Percentiles rank a stretch among this genome's conserved stretches.
Evolutionary conservation across 2,888 invertebrate genomes (phyloP).

Genomic region (Caenorhabditis angaria): DNA sequence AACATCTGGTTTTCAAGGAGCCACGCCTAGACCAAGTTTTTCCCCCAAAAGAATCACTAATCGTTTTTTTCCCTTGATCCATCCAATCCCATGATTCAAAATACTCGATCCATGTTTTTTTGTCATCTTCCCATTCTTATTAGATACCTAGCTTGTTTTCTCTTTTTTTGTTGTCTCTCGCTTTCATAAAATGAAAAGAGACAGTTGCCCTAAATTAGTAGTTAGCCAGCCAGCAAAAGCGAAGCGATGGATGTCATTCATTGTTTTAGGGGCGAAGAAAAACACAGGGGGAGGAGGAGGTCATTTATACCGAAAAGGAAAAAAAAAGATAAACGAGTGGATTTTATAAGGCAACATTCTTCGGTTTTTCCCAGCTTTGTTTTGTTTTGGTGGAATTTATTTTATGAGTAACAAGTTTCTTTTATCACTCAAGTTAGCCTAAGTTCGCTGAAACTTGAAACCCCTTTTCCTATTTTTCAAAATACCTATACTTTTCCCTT

Average conservation of each 20-base stretch:
- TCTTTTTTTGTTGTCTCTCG: background rate
- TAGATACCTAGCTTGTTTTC: slow-evolving; percentile 1
- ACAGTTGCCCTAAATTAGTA: slow-evolving; percentile 4
- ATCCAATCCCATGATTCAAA: no score
- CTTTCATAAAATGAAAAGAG: background rate
- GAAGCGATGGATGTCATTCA: background rate
- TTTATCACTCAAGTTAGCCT: no score
- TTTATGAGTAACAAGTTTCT: background rate
- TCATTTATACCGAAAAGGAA: background rate
- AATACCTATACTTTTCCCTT: slow-evolving; percentile 3
- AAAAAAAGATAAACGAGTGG: background rate
- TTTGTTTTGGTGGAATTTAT: background rate
- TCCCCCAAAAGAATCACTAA: no score
- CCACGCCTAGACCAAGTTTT: no score
- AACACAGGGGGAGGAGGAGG: no score
- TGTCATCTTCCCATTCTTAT: background rate
- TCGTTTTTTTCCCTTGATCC: no score
- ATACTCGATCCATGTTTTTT: no score
- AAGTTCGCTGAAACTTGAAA: no score
- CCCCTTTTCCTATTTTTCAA: background rate
- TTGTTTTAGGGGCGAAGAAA: no score
- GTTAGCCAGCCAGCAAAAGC: background rate
- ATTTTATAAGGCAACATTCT: background rate
- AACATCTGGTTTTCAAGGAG: no score
- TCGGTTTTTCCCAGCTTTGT: background rate